phyloP scores from a whole-genome alignment of 2,113 vertebrate genomes.

The Tonatia bakeri region DNA sequence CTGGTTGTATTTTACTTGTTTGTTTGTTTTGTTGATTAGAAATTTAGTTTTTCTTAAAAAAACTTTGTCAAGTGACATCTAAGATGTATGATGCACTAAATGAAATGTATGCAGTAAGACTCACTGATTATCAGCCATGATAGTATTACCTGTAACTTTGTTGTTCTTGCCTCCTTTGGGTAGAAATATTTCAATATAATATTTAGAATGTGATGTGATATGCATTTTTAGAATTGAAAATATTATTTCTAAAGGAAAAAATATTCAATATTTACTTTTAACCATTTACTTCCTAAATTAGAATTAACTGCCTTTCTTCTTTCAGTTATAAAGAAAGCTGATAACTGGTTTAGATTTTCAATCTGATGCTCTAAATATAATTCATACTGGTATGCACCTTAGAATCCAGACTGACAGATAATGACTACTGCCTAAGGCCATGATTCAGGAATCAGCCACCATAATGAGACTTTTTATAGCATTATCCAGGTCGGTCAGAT shows the following conservation, averaged over 20 bases:
- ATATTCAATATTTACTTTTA: neutral
- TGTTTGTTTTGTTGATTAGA: no score
- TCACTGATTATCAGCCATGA: neutral
- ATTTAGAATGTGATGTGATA: neutral
- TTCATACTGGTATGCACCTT: neutral
- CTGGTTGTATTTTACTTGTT: no score
- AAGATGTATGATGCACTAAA: neutral
- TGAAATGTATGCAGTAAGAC: neutral
- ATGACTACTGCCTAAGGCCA: neutral
- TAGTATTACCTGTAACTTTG: neutral
- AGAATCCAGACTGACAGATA: neutral
- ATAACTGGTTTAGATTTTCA: neutral
- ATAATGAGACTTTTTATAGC: neutral
- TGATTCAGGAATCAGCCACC: neutral
- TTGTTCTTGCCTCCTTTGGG: neutral
- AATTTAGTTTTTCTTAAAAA: neutral
- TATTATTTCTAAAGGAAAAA: constrained; percentile 2
- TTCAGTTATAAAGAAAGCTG: neutral
- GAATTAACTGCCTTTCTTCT: neutral
- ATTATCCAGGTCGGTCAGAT: neutral
- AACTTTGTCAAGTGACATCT: neutral
- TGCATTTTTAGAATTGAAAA: neutral
- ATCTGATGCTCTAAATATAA: neutral
- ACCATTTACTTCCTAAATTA: neutral
- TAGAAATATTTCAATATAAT: neutral